These are phyloP conservation scores for Orussus abietinus DNA, from an alignment of 1,140 invertebrate genomes.

Conservation along the genomic window DNA sequence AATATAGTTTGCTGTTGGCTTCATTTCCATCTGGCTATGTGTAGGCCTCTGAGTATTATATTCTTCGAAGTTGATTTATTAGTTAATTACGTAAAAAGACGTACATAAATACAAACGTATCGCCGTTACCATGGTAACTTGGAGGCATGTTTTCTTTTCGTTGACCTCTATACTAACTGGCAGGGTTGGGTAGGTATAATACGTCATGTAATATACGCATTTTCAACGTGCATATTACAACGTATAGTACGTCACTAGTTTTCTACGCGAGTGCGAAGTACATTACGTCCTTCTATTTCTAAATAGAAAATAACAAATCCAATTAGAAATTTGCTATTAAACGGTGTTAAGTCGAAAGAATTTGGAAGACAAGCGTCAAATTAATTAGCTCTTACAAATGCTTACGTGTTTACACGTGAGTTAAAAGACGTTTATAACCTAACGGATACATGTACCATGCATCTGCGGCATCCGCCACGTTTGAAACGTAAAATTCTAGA, in stretches of 20 bases:
- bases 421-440: too few species aligned
- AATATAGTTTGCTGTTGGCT: slow-evolving; percentile 5
- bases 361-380: too few species aligned
- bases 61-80: slow-evolving; percentile 13
- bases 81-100: slow-evolving; percentile 8
- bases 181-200: too few species aligned
- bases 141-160: slow-evolving; percentile 4
- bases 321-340: too few species aligned
- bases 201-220: slow-evolving; percentile 15
- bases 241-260: not conserved
- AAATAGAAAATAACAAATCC: too few species aligned
- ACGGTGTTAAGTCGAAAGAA: too few species aligned
- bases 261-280: slow-evolving; percentile 7
- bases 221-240: slow-evolving; percentile 26
- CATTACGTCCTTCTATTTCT: slow-evolving; percentile 7
- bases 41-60: slow-evolving; percentile 17
- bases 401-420: too few species aligned
- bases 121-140: slow-evolving; percentile 23
- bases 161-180: not conserved
- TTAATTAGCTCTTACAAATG: too few species aligned
- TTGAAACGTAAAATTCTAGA: too few species aligned
- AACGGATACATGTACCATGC: too few species aligned
- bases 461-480: too few species aligned
- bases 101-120: slow-evolving; percentile 8
- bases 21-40: slow-evolving; percentile 5